Evolutionary conservation across 2,797 vertebrate genomes (phyloP).

Genomic region (Taenioides sp.): DNA sequence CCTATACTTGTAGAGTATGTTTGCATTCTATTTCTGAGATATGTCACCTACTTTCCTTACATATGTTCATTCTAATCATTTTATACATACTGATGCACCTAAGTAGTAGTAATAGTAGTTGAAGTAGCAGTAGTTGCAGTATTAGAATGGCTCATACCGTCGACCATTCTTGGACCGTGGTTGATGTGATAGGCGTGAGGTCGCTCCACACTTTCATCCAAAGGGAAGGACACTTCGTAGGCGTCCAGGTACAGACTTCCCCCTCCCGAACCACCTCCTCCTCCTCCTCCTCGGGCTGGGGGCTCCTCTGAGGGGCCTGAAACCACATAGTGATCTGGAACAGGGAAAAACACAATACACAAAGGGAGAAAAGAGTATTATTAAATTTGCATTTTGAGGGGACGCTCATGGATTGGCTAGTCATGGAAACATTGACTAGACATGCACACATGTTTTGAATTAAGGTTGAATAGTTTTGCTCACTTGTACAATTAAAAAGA

Average conservation of each 20-base stretch:
- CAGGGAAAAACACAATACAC: background rate
- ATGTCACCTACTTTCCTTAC: too few relatives aligned
- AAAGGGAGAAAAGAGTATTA: background rate
- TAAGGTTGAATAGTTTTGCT: background rate
- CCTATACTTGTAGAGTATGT: too few relatives aligned
- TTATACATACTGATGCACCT: too few relatives aligned
- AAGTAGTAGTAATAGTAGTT: background rate
- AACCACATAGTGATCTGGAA: constrained; percentile 47
- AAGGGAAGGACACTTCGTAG: constrained; percentile 81
- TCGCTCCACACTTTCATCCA: constrained; percentile 74
- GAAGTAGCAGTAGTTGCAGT: background rate
- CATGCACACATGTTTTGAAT: background rate
- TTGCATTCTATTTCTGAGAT: too few relatives aligned
- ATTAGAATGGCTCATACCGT: constrained; percentile 65
- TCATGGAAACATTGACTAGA: background rate
- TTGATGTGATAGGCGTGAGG: constrained; percentile 71
- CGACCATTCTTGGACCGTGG: constrained; percentile 69
- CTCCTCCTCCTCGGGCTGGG: constrained; percentile 6
- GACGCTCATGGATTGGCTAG: background rate
- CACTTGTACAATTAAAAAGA: background rate
- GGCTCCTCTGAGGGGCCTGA: background rate
- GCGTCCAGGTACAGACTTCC: constrained; percentile 75
- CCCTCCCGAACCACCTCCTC: constrained; percentile 12
- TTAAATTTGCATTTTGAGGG: background rate
- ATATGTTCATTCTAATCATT: too few relatives aligned